phyloP scores from a whole-genome alignment of 1,140 invertebrate genomes.

The Stenopsyche tienmushanensis region DNA sequence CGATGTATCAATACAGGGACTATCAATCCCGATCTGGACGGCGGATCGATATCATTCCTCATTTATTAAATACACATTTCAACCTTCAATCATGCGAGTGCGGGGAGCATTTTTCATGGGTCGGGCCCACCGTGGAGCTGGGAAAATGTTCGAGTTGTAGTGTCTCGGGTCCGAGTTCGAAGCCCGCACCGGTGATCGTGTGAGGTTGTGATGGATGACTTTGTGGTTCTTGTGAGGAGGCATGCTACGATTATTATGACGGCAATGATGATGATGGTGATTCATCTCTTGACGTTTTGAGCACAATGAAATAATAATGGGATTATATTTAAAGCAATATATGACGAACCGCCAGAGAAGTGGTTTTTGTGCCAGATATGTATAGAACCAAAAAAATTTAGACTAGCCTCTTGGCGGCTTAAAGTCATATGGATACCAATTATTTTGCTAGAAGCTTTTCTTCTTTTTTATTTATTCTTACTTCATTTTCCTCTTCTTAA shows the following conservation, averaged over 20 bases:
- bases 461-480: too few species aligned
- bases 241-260: slow-evolving; percentile 3
- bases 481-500: too few species aligned
- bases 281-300: slow-evolving; percentile 34
- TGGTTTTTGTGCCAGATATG: neutral
- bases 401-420: too few species aligned
- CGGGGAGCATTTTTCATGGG: neutral
- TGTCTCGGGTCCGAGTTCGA: too few species aligned
- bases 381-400: too few species aligned
- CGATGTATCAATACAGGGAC: slow-evolving; percentile 4
- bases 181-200: too few species aligned
- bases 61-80: slow-evolving; percentile 29
- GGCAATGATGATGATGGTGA: slow-evolving; percentile 30
- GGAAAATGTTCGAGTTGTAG: too few species aligned
- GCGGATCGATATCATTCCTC: slow-evolving; percentile 15
- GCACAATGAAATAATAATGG: slow-evolving; percentile 31
- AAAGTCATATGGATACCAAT: too few species aligned
- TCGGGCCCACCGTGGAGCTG: slow-evolving; percentile 11
- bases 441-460: too few species aligned
- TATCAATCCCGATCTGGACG: neutral
- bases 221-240: slow-evolving; percentile 26
- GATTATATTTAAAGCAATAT: slow-evolving; percentile 29
- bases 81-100: slow-evolving; percentile 16
- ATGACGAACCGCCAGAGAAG: neutral
- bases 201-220: slow-evolving; percentile 37